phyloP scores from a whole-genome alignment of 37 sponge, comb jelly and placozoan species.

The Tethya wilhelma region DNA sequence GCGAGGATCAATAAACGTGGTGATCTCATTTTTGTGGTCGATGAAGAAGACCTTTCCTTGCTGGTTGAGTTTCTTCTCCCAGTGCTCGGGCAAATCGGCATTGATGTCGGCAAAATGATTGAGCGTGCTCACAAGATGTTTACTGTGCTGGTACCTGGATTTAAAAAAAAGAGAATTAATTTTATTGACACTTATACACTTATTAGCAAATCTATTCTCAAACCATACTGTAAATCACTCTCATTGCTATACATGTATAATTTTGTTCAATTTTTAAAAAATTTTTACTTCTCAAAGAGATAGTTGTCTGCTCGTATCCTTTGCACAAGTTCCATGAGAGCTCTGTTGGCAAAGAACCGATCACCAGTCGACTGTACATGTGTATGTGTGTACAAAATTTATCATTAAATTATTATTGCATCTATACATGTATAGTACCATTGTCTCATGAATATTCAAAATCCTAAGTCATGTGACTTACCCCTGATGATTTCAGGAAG shows the following conservation, averaged over 20 bases:
- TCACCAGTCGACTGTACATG: slow-evolving; percentile 49
- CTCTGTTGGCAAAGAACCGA: slow-evolving; percentile 65
- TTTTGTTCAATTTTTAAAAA: too few species aligned
- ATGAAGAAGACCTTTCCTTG: slow-evolving; percentile 88
- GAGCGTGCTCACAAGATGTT: slow-evolving; percentile 66
- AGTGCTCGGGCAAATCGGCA: slow-evolving; percentile 69
- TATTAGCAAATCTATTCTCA: background rate
- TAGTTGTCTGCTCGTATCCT: slow-evolving; percentile 63
- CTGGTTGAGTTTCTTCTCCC: slow-evolving; percentile 87
- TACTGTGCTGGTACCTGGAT: slow-evolving; percentile 81
- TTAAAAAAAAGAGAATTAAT: background rate
- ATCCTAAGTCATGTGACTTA: slow-evolving; percentile 9
- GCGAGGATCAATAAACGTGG: slow-evolving; percentile 91
- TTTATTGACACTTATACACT: background rate
- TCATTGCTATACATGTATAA: background rate
- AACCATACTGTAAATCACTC: background rate
- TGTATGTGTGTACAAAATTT: slow-evolving; percentile 1
- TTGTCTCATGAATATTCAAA: background rate
- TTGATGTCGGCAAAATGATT: slow-evolving; percentile 67
- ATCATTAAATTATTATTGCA: background rate
- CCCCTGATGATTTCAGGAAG: slow-evolving; percentile 73
- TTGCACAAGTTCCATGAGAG: slow-evolving; percentile 82
- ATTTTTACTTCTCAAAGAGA: slow-evolving; percentile 71
- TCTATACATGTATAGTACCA: background rate
- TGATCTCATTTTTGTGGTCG: slow-evolving; percentile 71